These are phyloP conservation scores for Novumbra hubbsi DNA, from an alignment of 2,797 vertebrate species.

Conservation along the genomic window DNA sequence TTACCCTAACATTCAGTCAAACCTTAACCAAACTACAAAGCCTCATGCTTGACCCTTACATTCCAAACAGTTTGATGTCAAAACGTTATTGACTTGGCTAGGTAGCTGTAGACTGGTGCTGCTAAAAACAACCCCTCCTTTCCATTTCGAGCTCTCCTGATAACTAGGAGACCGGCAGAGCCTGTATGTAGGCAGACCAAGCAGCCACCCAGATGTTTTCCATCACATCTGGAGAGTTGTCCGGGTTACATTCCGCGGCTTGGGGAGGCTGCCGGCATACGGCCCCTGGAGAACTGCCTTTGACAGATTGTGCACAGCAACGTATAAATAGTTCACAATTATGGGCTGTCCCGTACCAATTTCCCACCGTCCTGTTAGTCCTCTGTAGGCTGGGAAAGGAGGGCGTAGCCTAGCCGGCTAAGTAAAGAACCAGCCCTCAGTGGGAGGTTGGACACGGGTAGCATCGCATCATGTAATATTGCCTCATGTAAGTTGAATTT, in stretches of 20 bases:
- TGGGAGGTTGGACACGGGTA: constrained; percentile 44
- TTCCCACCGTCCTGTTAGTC: constrained; percentile 83
- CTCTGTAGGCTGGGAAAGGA: constrained; percentile 89
- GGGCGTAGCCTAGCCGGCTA: constrained; percentile 74
- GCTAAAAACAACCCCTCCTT: neutral
- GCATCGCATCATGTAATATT: constrained; percentile 4
- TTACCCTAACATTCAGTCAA: too few relatives aligned
- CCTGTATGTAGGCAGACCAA: constrained; percentile 26
- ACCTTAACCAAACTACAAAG: too few relatives aligned
- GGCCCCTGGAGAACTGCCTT: constrained; percentile 82
- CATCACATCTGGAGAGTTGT: constrained; percentile 87
- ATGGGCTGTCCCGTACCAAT: constrained; percentile 79
- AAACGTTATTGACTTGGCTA: too few relatives aligned
- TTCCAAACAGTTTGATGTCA: too few relatives aligned
- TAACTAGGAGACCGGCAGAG: constrained; percentile 7
- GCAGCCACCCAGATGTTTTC: constrained; percentile 86
- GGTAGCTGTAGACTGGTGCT: too few relatives aligned
- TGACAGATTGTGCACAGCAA: constrained; percentile 85
- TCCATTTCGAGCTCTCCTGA: neutral
- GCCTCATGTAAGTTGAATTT: constrained; percentile 7
- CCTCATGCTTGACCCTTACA: too few relatives aligned
- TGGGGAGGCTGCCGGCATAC: constrained; percentile 84
- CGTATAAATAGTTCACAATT: constrained; percentile 91
- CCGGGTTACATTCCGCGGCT: constrained; percentile 82
- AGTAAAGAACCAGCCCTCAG: constrained; percentile 48